Evolutionary conservation across 2,888 invertebrate genomes (phyloP), one percentile per base, ranked within the genome.

Genomic region (Sarcophaga carnaria): DNA sequence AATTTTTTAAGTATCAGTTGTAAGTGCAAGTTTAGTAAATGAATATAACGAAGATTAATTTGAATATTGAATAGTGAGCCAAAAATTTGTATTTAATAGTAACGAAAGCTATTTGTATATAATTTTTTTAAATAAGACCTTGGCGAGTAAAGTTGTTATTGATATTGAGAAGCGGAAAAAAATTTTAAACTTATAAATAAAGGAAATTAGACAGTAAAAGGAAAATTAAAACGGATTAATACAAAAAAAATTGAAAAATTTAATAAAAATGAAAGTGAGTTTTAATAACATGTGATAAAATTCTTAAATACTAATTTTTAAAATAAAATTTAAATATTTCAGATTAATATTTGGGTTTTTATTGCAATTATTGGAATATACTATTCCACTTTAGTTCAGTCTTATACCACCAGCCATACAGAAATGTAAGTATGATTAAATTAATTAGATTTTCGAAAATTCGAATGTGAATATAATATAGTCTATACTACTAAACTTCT

Each of bases 51-150:
- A 12, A n/a, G 17, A 49, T 54, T 2, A 20, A 69, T 79, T 83
- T 62, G 25, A 64, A 59, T 79, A 54, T 74, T 59, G 27, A 14
- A 62, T 79, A 74, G 25, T 47, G 10, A 54, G 64, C 71, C 69
- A 74, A 69, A 49, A 79, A 72, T 45, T 59, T 25, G 22, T 47
- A 88, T 88, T 88, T 88, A 88, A 86, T 83, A 75, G 78, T 78
- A 64, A 88, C 64, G 79, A 86, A 88, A 86, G 72, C 70, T 45
- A 60, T 75, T 62, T 63, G 17, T 25, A 20, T 69, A 82, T 83
- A 62, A 60, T 77, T 85, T 85, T 74, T 75, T 63, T 64, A 75
- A 77, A 27, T 17, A 6, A 83, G 69, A 83, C 78, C 78, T 83
- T 84, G 83, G 76, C 63, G 85, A 71, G 86, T 69, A 20, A 76